Base-by-base conservation (phyloP, 1,140 invertebrate species). In the Lordiphosa collinella region DNA sequence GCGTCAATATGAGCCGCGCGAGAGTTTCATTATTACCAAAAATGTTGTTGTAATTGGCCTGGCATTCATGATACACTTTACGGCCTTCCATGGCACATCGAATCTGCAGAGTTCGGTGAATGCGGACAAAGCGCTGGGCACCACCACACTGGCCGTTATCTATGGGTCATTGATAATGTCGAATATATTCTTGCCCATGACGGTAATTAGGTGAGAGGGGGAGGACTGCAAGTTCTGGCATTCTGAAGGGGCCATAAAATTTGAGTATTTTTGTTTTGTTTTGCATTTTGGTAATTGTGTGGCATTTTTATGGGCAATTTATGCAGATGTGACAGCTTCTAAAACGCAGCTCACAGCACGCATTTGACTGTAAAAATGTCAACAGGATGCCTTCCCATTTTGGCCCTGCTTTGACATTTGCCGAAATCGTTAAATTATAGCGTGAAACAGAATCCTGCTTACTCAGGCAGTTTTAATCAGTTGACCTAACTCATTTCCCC, bases 61-160 rank as follows among this genome's bases (percentile, higher is more conserved):
- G 40, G 94, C 95, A 1, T 97, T 98, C 88, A 95, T 97, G 92
- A 94, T 97, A 51, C 95, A 98, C 68, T 98, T 98, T 90, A 97
- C 96, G 4, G 96, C 96, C 34, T 98, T 97, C 82, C 93, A 95
- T 69, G 95, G 96, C 36, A 96, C 96, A 29, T 95, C 96, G 1
- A 97, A 97, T 76, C 90, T 98, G 2, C 97, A 97, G 87, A 95
- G 94, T 31, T 96, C 95, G 31, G 95, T 96, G 71, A 96, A 96
- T 88, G 93, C 95, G n/a, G 92, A 92, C 66, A 94, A 94, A 60
- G 95, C 95, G 16, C 90, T 97, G 9, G 96, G 95, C 32, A 96
- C 95, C 0, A 94, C 94, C 2, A 96, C 95, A 0, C 89, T 97
- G 34, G 94, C 95, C 35, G 94, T 96, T 2, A 94, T 98, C 47